Percentiles rank a stretch among this genome's conserved stretches.
Evolutionary conservation across 1,140 invertebrate species (phyloP).

Genomic region (Yoshiicerus persimilis): DNA sequence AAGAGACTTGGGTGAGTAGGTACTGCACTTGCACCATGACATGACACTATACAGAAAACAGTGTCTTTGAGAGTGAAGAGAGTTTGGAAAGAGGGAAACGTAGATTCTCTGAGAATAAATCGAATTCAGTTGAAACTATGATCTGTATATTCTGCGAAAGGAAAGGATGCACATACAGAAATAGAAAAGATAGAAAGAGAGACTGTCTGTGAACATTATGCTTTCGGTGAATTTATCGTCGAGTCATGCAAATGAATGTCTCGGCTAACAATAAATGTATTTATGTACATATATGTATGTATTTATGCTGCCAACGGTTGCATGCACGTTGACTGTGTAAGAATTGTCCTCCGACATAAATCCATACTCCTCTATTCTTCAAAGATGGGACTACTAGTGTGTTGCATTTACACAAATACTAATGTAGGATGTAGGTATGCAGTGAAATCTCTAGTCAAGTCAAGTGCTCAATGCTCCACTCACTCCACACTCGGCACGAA

Average conservation of each 20-base stretch:
- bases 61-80: background rate
- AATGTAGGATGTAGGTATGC: background rate
- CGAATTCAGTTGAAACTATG: background rate
- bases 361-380: too few species aligned
- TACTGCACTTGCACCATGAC: background rate
- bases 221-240: background rate
- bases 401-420: too few species aligned
- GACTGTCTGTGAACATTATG: constrained; percentile 12
- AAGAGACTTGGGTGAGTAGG: too few species aligned
- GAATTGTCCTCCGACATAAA: too few species aligned
- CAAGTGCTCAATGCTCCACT: background rate
- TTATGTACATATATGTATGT: background rate
- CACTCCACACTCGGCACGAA: background rate
- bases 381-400: too few species aligned
- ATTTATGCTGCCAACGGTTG: background rate
- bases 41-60: background rate
- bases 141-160: background rate
- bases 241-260: background rate
- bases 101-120: background rate
- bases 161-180: background rate
- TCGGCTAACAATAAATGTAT: background rate
- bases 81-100: background rate
- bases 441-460: background rate
- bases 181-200: background rate
- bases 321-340: background rate